Conservation (phyloP, 2,113 vertebrate genomes). For the Cisticola juncidis region DNA sequence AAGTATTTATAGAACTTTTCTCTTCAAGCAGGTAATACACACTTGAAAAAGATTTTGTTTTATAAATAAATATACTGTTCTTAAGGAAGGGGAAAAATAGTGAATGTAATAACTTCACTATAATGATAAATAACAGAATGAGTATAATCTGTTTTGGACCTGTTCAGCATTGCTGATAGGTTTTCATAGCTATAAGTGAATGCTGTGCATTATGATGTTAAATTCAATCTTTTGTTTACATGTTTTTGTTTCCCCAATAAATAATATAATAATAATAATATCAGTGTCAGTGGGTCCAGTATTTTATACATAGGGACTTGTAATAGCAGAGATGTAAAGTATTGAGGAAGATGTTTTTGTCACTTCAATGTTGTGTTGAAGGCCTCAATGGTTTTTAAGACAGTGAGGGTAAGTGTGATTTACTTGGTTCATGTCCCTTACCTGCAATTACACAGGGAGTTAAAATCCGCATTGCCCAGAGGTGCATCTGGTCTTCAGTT, state of each 20-base stretch:
- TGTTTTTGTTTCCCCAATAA: background rate
- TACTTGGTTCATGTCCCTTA: background rate
- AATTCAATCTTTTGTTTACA: background rate
- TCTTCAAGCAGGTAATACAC: background rate
- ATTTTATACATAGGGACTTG: background rate
- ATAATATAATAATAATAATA: background rate
- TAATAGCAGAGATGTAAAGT: background rate
- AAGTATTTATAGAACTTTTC: background rate
- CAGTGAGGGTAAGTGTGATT: background rate
- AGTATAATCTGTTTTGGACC: background rate
- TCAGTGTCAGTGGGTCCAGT: background rate
- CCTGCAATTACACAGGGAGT: background rate
- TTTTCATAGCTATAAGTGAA: background rate
- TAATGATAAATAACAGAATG: background rate
- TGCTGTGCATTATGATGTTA: background rate
- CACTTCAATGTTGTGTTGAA: background rate
- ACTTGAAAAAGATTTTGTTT: background rate
- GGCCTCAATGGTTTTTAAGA: background rate
- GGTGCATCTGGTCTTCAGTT: background rate
- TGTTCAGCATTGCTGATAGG: background rate
- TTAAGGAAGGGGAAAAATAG: accelerated
- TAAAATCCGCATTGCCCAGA: background rate
- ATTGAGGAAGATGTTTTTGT: background rate
- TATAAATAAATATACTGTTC: background rate
- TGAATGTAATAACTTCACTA: background rate